A percentile compares a stretch with the other conserved stretches of the same genome.
phyloP scores from a whole-genome alignment of 2,888 invertebrate species.

The Polydrusus tereticollis region DNA sequence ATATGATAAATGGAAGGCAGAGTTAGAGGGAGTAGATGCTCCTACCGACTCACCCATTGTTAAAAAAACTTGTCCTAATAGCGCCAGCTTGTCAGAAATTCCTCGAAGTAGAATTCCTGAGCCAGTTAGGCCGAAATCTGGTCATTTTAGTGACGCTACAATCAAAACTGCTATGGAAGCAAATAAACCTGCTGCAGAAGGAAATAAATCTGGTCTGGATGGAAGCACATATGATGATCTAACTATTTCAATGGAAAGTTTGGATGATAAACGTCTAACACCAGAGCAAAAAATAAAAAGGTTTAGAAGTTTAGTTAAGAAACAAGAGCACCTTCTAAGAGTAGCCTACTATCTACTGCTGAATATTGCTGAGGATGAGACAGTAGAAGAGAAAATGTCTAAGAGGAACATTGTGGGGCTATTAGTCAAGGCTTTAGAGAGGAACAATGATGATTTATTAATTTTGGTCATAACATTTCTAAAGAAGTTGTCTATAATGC shows the following conservation, averaged over 20 bases:
- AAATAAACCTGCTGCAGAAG: slow-evolving; percentile 18
- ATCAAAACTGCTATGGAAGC: slow-evolving; percentile 60
- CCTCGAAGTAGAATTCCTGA: slow-evolving; percentile 76
- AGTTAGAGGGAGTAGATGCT: slow-evolving; percentile 70
- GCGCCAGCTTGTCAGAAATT: slow-evolving; percentile 72
- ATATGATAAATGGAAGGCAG: slow-evolving; percentile 92
- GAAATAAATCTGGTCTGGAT: slow-evolving; percentile 68
- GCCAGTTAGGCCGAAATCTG: slow-evolving; percentile 82
- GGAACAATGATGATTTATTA: slow-evolving; percentile 90
- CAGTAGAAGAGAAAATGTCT: slow-evolving; percentile 97
- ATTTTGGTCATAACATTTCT: slow-evolving; percentile 93
- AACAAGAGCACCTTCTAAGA: slow-evolving; percentile 92
- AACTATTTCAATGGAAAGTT: slow-evolving; percentile 65
- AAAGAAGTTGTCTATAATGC: slow-evolving; percentile 93
- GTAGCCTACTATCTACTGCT: slow-evolving; percentile 93
- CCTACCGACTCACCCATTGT: slow-evolving; percentile 64
- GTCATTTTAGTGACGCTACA: slow-evolving; percentile 74
- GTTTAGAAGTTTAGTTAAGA: slow-evolving; percentile 89
- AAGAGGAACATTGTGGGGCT: slow-evolving; percentile 92
- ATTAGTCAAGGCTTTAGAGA: slow-evolving; percentile 88
- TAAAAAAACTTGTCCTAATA: slow-evolving; percentile 63
- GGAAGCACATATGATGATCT: slow-evolving; percentile 77
- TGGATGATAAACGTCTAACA: slow-evolving; percentile 64
- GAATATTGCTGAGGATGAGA: slow-evolving; percentile 95
- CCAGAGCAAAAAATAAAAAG: slow-evolving; percentile 72